Evolutionary conservation across 2,888 invertebrate genomes (phyloP).

Genomic region (Dendrolimus houi): DNA sequence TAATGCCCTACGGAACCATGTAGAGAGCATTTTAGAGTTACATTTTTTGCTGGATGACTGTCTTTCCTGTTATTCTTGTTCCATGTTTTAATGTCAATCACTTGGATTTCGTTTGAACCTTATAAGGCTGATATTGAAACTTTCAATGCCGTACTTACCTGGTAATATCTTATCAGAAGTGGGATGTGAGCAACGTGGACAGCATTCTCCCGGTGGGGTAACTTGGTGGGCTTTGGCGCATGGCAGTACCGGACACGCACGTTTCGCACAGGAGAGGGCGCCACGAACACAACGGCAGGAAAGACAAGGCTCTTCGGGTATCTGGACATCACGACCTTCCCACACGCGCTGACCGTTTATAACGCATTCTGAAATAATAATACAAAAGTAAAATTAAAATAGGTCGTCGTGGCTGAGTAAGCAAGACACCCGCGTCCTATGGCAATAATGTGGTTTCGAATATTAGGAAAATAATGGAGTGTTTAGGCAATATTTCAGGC

Average conservation of each 20-base stretch:
- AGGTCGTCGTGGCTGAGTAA: neutral
- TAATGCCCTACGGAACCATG: no score
- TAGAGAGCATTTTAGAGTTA: no score
- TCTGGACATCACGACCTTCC: constrained; percentile 87
- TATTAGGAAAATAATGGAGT: no score
- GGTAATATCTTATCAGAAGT: constrained; percentile 69
- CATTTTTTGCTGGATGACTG: no score
- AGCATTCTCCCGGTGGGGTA: constrained; percentile 88
- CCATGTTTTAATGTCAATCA: no score
- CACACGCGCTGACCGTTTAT: constrained; percentile 89
- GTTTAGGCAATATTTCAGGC: no score
- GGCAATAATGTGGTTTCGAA: no score
- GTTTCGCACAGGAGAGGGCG: constrained; percentile 86
- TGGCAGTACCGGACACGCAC: constrained; percentile 92
- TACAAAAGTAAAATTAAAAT: constrained; percentile 1
- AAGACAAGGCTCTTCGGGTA: constrained; percentile 90
- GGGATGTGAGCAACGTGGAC: constrained; percentile 73
- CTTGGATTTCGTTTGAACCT: no score
- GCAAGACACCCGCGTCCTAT: no score
- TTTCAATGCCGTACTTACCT: constrained; percentile 30
- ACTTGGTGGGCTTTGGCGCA: constrained; percentile 83
- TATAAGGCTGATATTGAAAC: no score
- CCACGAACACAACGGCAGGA: constrained; percentile 87
- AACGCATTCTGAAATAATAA: constrained; percentile 79
- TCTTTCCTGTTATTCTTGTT: no score